Conservation (phyloP, 2,888 invertebrate genomes). For the Eurytoma californica region DNA sequence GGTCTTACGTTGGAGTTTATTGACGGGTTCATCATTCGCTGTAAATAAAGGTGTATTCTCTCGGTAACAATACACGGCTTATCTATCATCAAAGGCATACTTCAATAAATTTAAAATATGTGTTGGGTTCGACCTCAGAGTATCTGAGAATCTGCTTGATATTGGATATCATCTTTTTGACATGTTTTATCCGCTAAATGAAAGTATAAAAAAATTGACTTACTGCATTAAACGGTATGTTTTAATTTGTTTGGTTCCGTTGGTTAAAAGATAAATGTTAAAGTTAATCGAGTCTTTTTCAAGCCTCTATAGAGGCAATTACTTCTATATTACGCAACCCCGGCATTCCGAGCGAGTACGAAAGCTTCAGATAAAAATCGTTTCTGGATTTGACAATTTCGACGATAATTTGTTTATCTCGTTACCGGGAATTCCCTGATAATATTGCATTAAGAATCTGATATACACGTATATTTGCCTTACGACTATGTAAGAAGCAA, state of each 20-base stretch:
- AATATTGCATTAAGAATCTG: constrained; percentile 27
- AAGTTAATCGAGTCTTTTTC: background rate
- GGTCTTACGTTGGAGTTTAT: constrained; percentile 30
- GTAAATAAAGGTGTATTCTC: constrained; percentile 40
- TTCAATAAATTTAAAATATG: background rate
- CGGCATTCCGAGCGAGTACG: constrained; percentile 17
- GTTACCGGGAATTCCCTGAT: constrained; percentile 33
- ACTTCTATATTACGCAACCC: constrained; percentile 31
- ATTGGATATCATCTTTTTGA: background rate
- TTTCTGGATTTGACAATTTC: constrained; percentile 13
- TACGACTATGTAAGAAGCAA: background rate
- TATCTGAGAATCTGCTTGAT: background rate
- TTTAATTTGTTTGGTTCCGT: no score
- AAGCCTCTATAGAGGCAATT: background rate
- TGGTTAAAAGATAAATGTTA: constrained; percentile 4
- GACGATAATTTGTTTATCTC: constrained; percentile 43
- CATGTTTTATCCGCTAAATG: no score
- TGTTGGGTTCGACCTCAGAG: no score
- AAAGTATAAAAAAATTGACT: no score
- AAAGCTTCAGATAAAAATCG: constrained; percentile 29
- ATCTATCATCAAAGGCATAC: constrained; percentile 12
- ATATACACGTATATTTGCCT: background rate
- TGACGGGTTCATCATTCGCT: constrained; percentile 31
- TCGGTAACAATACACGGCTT: constrained; percentile 9
- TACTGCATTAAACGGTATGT: no score